Evolutionary conservation across 2,113 vertebrate genomes (phyloP), one percentile per base, ranked within the genome.

Genomic region (Zingel zingel): DNA sequence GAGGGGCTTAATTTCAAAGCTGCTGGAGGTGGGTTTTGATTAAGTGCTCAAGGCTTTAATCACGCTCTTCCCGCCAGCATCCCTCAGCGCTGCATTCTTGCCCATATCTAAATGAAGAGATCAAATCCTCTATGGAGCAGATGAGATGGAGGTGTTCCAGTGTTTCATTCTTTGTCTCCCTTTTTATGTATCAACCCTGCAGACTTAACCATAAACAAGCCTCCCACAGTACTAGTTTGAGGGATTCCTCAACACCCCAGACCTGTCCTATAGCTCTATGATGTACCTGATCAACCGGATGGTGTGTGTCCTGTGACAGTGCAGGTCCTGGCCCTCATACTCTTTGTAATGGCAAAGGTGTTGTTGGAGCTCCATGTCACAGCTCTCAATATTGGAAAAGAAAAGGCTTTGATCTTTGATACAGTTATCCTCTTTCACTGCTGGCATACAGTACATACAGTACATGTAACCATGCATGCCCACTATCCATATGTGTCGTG

Each of bases 1-100:
- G 43, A 81, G 66, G 84, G 84, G 88, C 84, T 94, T 91, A 84
- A 87, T 92, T 82, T 92, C 82, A 86, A 93, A 93, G 89, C 81
- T 84, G 85, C 47, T 88, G 74, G 82, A 91, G 82, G 70, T 88
- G 86, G 85, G 81, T 89, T 94, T 88, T 82, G 77, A 90, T 92
- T 90, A 63, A 85, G 79, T 50, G n/a, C 68, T 91, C 77, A 48
- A 39, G 36, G 82, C 85, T 87, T 87, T 90, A 90, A 92, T 91
- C 83, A 48, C 78, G 67, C 47, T 84, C 81, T 84, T 89, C 74
- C 81, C 62, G 3, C 81, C n/a, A 50, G 59, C 77, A 56, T 88
- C 71, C 81, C 59, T 88, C 63, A 25, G 56, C 25, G 45, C 68
- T 77, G 58, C 86, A 88, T 88, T 88, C 77, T 75, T 92, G 84